Evolutionary conservation across 2,888 invertebrate species (phyloP).

Genomic region (Girardia tigrina): DNA sequence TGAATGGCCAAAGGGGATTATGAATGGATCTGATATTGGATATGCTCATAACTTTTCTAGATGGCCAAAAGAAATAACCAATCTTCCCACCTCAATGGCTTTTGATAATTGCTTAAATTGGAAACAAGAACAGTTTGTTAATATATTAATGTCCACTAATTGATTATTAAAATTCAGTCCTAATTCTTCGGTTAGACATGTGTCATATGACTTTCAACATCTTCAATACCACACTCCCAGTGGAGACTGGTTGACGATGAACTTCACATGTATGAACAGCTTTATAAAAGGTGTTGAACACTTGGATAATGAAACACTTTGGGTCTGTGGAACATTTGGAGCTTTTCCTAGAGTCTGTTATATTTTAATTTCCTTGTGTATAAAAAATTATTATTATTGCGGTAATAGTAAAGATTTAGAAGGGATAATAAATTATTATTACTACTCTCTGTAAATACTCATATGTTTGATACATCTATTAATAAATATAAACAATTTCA

Average conservation of each 20-base stretch:
- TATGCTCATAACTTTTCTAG: neutral
- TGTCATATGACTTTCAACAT: neutral
- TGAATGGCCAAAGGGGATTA: no score
- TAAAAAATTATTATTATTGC: no score
- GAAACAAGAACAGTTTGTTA: neutral
- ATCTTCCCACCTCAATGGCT: neutral
- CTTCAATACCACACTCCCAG: constrained; percentile 3
- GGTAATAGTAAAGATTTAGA: no score
- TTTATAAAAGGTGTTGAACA: neutral
- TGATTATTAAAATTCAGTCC: neutral
- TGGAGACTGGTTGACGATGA: neutral
- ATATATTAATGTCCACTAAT: neutral
- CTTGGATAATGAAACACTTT: neutral
- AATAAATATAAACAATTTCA: no score
- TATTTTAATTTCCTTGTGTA: no score
- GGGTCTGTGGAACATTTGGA: constrained; percentile 9
- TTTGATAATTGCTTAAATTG: constrained; percentile 5
- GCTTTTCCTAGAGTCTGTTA: neutral
- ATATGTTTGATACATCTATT: no score
- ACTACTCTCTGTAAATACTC: no score
- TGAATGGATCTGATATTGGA: no score
- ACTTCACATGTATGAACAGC: neutral
- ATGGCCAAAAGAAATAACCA: neutral
- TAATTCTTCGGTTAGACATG: neutral
- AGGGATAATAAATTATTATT: no score